Evolutionary conservation across 2,797 vertebrate species (phyloP), one percentile per base, ranked within the genome.

Genomic region (Tenualosa ilisha): DNA sequence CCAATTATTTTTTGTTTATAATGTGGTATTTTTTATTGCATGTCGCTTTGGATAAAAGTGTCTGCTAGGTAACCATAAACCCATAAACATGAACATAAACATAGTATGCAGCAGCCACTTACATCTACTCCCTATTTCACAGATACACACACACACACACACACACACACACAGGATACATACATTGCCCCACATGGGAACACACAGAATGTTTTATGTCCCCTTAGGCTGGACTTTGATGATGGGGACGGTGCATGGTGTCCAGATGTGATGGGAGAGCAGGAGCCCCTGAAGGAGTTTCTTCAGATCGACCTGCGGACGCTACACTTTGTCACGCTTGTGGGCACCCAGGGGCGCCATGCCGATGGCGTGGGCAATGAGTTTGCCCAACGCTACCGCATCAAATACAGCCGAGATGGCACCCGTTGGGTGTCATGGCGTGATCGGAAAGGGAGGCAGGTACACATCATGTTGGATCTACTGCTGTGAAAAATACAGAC

Each of bases 241-340:
- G 97, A 97, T 0, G 94, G 98, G 0, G 98, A 99, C 0, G 98
- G 98, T 0, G 98, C 98, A 84, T 99, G 98, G 98, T 99, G 98
- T 61, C 97, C 97, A 0, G 94, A 97, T 91, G 94, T 96, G 37
- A 94, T 96, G 1, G 96, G 97, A 51, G 97, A 97, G 85, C 94
- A 96, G 0, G 94, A 96, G 0, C 95, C 96, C 86, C 92, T 96
- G 81, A 98, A 96, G 89, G 97, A 99, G 87, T 99, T 98, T 87
- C 95, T 99, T 75, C 97, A 99, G 95, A 96, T 99, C 0, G 97
- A 99, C 88, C 94, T 99, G 89, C 97, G 91, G 0, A 96, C 95
- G 0, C 93, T 99, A 84, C 97, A 99, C 92, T 99, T 99, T 89
- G 96, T 99, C 93, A 99, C 98, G 0, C 95, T 99, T 53, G 97